A percentile compares a stretch with the other conserved stretches of the same genome.
phyloP scores from a whole-genome alignment of 2,888 invertebrate species.

The Volucella bombylans region DNA sequence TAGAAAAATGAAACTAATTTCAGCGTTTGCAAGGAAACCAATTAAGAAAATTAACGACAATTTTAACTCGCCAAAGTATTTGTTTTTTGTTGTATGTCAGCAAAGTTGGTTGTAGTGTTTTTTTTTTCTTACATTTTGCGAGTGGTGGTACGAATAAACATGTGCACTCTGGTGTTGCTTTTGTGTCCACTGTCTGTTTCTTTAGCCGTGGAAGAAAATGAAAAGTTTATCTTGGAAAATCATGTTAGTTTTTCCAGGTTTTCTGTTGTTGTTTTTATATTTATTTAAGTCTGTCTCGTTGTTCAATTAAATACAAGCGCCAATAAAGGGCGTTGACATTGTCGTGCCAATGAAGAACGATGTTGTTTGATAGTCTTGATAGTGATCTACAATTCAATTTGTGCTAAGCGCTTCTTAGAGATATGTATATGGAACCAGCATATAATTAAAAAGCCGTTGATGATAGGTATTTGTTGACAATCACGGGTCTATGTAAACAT shows the following conservation, averaged over 20 bases:
- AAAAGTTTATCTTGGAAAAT: slow-evolving; percentile 61
- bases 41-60: slow-evolving; percentile 66
- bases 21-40: slow-evolving; percentile 53
- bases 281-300: slow-evolving; percentile 1
- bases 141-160: too few species aligned
- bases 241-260: slow-evolving; percentile 56
- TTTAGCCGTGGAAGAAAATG: slow-evolving; percentile 4
- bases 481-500: too few species aligned
- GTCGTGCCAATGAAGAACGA: slow-evolving; percentile 37
- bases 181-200: not conserved
- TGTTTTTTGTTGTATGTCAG: slow-evolving; percentile 40
- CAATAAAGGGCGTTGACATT: slow-evolving; percentile 66
- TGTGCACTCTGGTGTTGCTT: not conserved
- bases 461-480: too few species aligned
- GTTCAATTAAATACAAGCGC: slow-evolving; percentile 47
- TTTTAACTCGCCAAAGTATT: slow-evolving; percentile 47
- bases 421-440: too few species aligned
- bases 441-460: too few species aligned
- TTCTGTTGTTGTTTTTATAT: slow-evolving; percentile 5
- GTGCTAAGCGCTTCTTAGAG: slow-evolving; percentile 6
- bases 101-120: not conserved
- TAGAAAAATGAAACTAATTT: slow-evolving; percentile 69
- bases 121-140: not conserved
- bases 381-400: slow-evolving; percentile 63
- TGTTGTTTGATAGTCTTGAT: slow-evolving; percentile 18